Evolutionary conservation across 2,888 invertebrate species (phyloP).

Genomic region (Subacronicta megacephala): DNA sequence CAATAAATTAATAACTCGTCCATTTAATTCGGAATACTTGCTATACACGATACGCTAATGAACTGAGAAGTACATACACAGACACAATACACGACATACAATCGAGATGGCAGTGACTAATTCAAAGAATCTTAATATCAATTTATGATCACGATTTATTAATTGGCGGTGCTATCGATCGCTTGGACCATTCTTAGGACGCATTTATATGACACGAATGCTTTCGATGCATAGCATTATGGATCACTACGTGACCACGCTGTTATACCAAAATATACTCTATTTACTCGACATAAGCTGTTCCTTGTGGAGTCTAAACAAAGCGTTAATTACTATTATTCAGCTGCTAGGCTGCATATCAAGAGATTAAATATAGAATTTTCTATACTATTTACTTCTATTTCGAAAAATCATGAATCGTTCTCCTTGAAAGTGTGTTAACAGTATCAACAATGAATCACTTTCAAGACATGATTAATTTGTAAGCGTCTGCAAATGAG

Average conservation of each 20-base stretch:
- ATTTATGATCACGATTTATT: conserved; percentile 67
- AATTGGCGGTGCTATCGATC: conserved; percentile 67
- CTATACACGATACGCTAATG: conserved; percentile 38
- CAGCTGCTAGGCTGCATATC: too few species aligned
- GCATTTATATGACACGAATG: too few species aligned
- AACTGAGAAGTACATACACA: conserved; percentile 34
- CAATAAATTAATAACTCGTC: conserved; percentile 27
- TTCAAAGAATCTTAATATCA: conserved; percentile 58
- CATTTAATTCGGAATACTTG: conserved; percentile 15
- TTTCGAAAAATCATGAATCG: too few species aligned
- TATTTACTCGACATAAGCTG: too few species aligned
- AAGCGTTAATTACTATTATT: too few species aligned
- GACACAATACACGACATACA: conserved; percentile 38
- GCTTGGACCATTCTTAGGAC: conserved; percentile 45
- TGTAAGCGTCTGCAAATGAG: too few species aligned
- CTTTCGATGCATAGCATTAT: too few species aligned
- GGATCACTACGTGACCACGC: too few species aligned
- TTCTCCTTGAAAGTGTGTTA: conserved; percentile 19
- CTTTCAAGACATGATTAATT: conserved; percentile 44
- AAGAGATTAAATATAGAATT: too few species aligned
- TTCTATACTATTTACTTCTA: too few species aligned
- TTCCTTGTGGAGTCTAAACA: too few species aligned
- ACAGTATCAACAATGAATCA: conserved; percentile 45
- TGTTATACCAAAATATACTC: too few species aligned
- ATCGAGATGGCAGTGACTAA: conserved; percentile 51